A percentile compares a stretch with the other conserved stretches of the same genome.
These are phyloP conservation scores for Eulithis prunata DNA, from an alignment of 2,888 invertebrate genomes.

Conservation along the genomic window DNA sequence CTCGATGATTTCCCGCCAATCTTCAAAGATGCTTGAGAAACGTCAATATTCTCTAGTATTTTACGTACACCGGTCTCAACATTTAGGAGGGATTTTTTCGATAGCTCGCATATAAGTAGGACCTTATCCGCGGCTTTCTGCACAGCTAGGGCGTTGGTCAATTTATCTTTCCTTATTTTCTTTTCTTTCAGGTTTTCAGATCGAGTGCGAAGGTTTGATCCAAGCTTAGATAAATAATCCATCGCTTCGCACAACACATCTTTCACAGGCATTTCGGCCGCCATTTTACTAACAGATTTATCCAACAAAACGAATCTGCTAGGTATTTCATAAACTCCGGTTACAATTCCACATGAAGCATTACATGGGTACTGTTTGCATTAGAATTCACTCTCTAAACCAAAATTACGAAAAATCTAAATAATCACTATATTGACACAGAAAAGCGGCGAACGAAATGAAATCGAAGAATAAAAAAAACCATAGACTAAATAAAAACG, in stretches of 20 bases:
- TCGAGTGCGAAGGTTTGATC: conserved; percentile 69
- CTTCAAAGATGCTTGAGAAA: conserved; percentile 48
- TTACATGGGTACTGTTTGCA: background rate
- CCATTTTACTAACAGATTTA: conserved; percentile 58
- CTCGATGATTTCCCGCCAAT: conserved; percentile 51
- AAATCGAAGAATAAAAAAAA: conserved; percentile 51
- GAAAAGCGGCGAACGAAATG: conserved; percentile 16
- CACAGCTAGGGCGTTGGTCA: conserved; percentile 70
- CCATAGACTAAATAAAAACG: conserved; percentile 69
- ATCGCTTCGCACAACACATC: conserved; percentile 74
- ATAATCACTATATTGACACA: conserved; percentile 1
- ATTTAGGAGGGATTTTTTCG: conserved; percentile 76
- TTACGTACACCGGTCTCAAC: conserved; percentile 71
- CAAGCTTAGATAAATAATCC: conserved; percentile 77
- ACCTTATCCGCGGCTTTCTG: conserved; percentile 75
- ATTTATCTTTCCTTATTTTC: conserved; percentile 65
- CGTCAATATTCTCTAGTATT: conserved; percentile 58
- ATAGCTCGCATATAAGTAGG: conserved; percentile 74
- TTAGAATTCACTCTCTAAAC: background rate
- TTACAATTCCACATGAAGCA: background rate
- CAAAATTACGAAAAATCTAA: conserved; percentile 1
- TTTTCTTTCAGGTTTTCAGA: conserved; percentile 71
- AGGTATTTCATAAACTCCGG: background rate
- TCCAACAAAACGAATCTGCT: background rate
- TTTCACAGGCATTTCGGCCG: conserved; percentile 67